Evolutionary conservation across 2,888 invertebrate species (phyloP), one percentile per base, ranked within the genome.

Genomic region (Xanthorhoe spadicearia): DNA sequence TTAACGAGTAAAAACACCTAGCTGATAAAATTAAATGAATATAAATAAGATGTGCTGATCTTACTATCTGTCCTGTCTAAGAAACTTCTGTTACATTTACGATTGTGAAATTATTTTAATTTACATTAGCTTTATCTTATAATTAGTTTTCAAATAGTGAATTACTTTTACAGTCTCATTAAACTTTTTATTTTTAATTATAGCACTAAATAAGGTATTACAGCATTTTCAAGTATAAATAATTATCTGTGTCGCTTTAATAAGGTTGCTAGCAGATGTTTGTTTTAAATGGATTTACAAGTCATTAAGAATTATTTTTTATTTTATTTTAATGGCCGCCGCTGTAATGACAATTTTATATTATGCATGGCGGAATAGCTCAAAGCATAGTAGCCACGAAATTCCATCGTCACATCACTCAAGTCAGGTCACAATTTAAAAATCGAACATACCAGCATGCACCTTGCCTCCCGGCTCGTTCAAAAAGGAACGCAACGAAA

Each of bases 401-500:
- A 74, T 78, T 78, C 77, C 74, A 80, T 77, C 82, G 83, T 86
- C 88, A 87, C 83, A n/a, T n/a, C n/a, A 84, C 84, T 86, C 88
- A 88, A 88, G 77, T 81, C 79, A 75, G 78, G 82, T 85, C 87
- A 89, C 89, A 87, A 86, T 89, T 88, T 85, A 83, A 85, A 86
- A 90, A 89, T 87, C 87, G 86, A 86, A 86, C 85, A 83, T 79
- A 78, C 78, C 64, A 67, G 70, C 73, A 66, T 74, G 87, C 92
- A 92, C 91, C 92, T 92, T 91, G 91, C 91, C 89, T 89, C 89
- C 89, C 89, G 87, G 78, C 84, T 89, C 86, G 86, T 86, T 89
- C 84, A 82, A 89, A 91, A 90, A 89, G 80, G 84, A 89, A 84
- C 83, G 75, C 75, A 76, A 80, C 76, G 77, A 82, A 84, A 86